Evolutionary conservation across 2,113 vertebrate species (phyloP), one percentile per base, ranked within the genome.

Genomic region (Scopus umbretta): DNA sequence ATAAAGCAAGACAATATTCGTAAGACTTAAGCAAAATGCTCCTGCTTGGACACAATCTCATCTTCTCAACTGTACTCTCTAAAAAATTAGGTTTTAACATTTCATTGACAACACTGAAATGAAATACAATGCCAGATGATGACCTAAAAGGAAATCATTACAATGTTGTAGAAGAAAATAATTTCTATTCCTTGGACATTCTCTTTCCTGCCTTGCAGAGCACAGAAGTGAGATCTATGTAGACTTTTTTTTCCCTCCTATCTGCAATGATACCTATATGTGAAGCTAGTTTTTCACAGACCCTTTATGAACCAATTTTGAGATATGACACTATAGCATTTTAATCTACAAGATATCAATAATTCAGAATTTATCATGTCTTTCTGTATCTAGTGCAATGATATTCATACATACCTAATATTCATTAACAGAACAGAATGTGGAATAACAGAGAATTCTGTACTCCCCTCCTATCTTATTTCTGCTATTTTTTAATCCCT

Each of bases 1-100:
- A 29, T n/a, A n/a, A 68, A 79, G 17, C 0, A 0, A 63, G 34
- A n/a, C 4, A n/a, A 30, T 42, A 30, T 30, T 50, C 1, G 0
- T 43, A 56, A 72, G 34, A 42, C 13, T 42, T 47, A 59, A 3
- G 30, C 61, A 29, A 68, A 65, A 74, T 85, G 26, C 11, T 68
- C 42, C 55, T 80, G 34, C 49, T 50, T 68, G 27, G 49, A 80
- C 50, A 52, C 16, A 63, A 45, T 40, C 49, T 75, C 55, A 62
- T 80, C 42, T 80, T 71, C 58, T 76, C 52, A 53, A 66, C 22
- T 50, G n/a, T 11, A 47, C 38, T 43, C 12, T 73, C 59, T 50
- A 32, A 78, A 78, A 76, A 66, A 43, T 18, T 17, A 66, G 13
- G 6, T 72, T 65, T 86, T 55, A 47, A 22, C 25, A 22, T 75